Conservation (phyloP, 2,797 vertebrate species). For the Pseudochirops cupreus region DNA sequence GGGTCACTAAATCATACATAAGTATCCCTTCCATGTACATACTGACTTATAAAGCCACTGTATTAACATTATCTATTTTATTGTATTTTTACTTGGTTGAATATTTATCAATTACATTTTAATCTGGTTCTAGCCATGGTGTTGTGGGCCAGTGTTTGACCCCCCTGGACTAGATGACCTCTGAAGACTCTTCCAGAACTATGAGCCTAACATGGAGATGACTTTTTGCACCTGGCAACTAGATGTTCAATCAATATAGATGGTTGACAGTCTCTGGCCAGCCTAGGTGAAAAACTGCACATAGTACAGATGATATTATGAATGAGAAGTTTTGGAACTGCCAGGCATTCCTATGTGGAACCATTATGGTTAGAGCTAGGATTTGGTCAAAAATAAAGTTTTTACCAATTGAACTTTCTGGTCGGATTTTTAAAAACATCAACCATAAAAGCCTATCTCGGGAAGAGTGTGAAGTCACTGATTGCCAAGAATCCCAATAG, state of each 20-base stretch:
- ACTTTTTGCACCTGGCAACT: not conserved
- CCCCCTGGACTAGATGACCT: not conserved
- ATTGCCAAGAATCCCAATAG: conserved; percentile 70
- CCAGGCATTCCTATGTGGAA: conserved; percentile 30
- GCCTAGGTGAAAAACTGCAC: not conserved
- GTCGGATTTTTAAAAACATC: conserved; percentile 27
- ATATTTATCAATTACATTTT: not conserved
- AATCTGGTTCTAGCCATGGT: not conserved
- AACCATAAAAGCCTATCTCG: conserved; percentile 75
- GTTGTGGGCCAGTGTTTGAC: not conserved
- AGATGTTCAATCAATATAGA: not conserved
- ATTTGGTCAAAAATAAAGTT: conserved; percentile 57
- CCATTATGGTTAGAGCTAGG: conserved; percentile 51
- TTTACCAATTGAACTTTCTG: conserved; percentile 64
- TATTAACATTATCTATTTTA: not conserved
- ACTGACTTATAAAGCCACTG: not conserved
- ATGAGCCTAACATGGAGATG: not conserved
- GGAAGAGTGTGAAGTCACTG: conserved; percentile 67
- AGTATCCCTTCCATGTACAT: not conserved
- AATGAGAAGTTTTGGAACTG: conserved; percentile 45
- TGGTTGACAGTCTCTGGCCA: conserved; percentile 13
- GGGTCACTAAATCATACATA: not conserved
- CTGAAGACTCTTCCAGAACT: not conserved
- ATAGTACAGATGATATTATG: conserved; percentile 50
- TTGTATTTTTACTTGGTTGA: not conserved